Evolutionary conservation across 2,113 vertebrate species (phyloP).

Genomic region (Ptychochromis oligacanthus): DNA sequence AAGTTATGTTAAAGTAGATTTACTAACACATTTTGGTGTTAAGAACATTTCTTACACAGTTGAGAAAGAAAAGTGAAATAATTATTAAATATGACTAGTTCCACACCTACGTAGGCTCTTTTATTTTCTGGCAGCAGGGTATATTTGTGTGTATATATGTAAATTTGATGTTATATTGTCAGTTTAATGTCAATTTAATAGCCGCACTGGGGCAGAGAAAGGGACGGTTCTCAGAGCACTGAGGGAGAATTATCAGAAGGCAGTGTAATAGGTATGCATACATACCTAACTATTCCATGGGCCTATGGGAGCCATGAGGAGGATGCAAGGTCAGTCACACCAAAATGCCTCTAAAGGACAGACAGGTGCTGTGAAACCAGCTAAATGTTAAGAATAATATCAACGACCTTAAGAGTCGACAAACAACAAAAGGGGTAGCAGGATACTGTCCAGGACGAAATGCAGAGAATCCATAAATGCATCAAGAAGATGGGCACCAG

Average conservation of each 20-base stretch:
- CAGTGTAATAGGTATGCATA: not conserved
- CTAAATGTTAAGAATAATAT: not conserved
- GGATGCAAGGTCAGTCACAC: not conserved
- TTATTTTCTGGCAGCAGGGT: not conserved
- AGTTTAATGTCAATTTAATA: not conserved
- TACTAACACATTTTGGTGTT: constrained; percentile 73
- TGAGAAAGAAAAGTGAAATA: constrained; percentile 36
- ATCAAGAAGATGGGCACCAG: not conserved
- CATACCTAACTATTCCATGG: not conserved
- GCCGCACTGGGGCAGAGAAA: not conserved
- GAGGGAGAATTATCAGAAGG: not conserved
- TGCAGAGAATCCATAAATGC: not conserved
- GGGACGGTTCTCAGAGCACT: not conserved
- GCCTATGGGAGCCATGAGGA: not conserved
- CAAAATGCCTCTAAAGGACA: not conserved
- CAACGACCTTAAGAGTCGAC: not conserved
- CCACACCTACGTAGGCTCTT: not conserved
- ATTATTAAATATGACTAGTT: constrained; percentile 44
- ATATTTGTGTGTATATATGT: not conserved
- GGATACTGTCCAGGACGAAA: not conserved
- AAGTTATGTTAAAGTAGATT: constrained; percentile 84
- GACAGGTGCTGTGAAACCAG: not conserved
- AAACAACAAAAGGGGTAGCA: not conserved
- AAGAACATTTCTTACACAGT: constrained; percentile 52
- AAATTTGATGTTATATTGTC: not conserved